Evolutionary conservation across 2,888 invertebrate species (phyloP).

Genomic region (Apeira syringaria): DNA sequence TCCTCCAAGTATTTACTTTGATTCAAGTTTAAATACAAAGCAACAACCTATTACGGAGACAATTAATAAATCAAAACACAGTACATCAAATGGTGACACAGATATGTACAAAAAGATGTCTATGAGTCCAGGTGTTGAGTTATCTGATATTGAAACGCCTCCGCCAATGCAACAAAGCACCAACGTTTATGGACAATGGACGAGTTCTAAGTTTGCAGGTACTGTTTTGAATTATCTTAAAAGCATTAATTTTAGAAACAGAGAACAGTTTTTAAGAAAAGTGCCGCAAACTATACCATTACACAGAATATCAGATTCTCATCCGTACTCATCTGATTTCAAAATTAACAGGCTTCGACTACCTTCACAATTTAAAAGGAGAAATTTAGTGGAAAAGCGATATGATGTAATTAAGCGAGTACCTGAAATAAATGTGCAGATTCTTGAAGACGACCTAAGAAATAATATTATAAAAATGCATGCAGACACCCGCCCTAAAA

Average conservation of each 20-base stretch:
- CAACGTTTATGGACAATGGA: slow-evolving; percentile 68
- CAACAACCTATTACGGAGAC: slow-evolving; percentile 26
- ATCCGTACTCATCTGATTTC: slow-evolving; percentile 63
- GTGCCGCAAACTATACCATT: slow-evolving; percentile 59
- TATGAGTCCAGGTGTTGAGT: slow-evolving; percentile 19
- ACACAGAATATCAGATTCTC: slow-evolving; percentile 55
- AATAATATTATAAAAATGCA: slow-evolving; percentile 55
- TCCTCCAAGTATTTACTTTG: slow-evolving; percentile 29
- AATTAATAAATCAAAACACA: slow-evolving; percentile 34
- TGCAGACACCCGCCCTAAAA: slow-evolving; percentile 46
- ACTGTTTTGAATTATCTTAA: slow-evolving; percentile 69
- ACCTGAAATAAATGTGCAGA: slow-evolving; percentile 64
- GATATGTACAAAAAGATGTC: slow-evolving; percentile 20
- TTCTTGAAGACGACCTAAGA: slow-evolving; percentile 57
- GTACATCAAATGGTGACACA: slow-evolving; percentile 12
- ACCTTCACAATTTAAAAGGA: slow-evolving; percentile 51
- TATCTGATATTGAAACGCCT: slow-evolving; percentile 56
- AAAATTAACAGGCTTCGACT: slow-evolving; percentile 52
- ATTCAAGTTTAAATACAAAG: slow-evolving; percentile 29
- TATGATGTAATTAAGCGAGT: slow-evolving; percentile 49
- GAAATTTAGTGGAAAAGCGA: slow-evolving; percentile 47
- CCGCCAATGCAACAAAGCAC: slow-evolving; percentile 48
- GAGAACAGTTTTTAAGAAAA: slow-evolving; percentile 41
- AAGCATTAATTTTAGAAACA: slow-evolving; percentile 54
- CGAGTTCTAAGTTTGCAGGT: slow-evolving; percentile 64